Conservation (phyloP, 2,888 invertebrate species). For the Amphipyra berbera region DNA sequence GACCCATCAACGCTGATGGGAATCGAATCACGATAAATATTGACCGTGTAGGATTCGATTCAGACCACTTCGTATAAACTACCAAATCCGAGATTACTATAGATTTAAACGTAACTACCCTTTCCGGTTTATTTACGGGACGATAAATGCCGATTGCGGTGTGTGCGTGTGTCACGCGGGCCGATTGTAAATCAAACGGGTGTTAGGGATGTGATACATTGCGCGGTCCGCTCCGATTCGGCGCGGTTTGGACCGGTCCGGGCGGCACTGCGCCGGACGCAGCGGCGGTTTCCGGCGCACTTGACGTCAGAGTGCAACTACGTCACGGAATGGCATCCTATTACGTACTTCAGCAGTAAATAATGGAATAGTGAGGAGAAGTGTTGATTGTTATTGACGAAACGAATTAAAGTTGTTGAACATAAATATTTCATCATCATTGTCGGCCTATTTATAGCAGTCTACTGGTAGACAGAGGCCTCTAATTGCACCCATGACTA, state of each 20-base stretch:
- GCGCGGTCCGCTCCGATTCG: constrained; percentile 21
- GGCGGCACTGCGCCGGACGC: constrained; percentile 24
- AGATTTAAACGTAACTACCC: constrained; percentile 53
- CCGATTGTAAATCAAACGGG: constrained; percentile 51
- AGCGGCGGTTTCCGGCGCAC: constrained; percentile 21
- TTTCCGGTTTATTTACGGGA: constrained; percentile 55
- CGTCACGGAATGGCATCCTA: constrained; percentile 31
- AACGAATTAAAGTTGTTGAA: too few species aligned
- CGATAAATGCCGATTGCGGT: constrained; percentile 56
- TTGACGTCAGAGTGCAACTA: constrained; percentile 32
- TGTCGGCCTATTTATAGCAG: too few species aligned
- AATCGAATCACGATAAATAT: constrained; percentile 31
- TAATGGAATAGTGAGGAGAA: constrained; percentile 10
- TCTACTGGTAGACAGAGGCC: too few species aligned
- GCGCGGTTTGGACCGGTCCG: constrained; percentile 7
- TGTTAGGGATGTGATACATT: constrained; percentile 52
- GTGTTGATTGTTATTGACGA: background rate
- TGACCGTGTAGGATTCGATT: constrained; percentile 4
- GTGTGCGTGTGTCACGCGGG: constrained; percentile 50
- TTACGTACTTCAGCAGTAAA: constrained; percentile 21
- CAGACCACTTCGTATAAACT: constrained; percentile 39
- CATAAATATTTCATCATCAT: too few species aligned
- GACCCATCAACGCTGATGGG: too few species aligned
- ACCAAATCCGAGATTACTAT: constrained; percentile 49
- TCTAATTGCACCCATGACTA: too few species aligned